phyloP scores from a whole-genome alignment of 2,888 invertebrate genomes.

The Dorcus parallelipipedus region DNA sequence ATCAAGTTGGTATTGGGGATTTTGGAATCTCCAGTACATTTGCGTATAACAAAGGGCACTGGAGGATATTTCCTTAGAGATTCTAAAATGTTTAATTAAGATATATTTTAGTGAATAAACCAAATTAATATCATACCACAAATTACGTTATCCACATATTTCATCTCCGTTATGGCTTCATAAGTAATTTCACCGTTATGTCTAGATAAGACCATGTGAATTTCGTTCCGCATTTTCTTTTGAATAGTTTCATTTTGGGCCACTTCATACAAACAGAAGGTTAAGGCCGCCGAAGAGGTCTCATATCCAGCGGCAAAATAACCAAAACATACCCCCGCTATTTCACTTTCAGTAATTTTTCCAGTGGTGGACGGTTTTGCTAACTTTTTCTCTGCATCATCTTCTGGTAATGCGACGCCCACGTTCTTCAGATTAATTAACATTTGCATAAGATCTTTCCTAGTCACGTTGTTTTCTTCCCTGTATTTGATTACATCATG shows the following conservation, averaged over 20 bases:
- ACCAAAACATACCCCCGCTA: conserved; percentile 40
- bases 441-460: conserved; percentile 55
- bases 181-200: conserved; percentile 42
- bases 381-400: background rate
- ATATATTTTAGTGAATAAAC: background rate
- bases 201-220: conserved; percentile 33
- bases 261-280: conserved; percentile 42
- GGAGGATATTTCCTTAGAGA: conserved; percentile 17
- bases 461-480: conserved; percentile 42
- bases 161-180: conserved; percentile 47
- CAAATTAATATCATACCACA: conserved; percentile 10
- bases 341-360: conserved; percentile 2
- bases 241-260: conserved; percentile 45
- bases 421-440: conserved; percentile 49
- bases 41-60: conserved; percentile 6
- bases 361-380: background rate
- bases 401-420: conserved; percentile 5
- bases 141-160: conserved; percentile 48
- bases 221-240: conserved; percentile 43
- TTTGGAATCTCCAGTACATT: conserved; percentile 12
- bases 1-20: conserved; percentile 11
- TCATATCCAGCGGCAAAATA: conserved; percentile 50
- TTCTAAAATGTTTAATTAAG: conserved; percentile 2
- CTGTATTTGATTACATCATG: conserved; percentile 46
- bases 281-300: conserved; percentile 45